Conservation (phyloP, 2,797 vertebrate genomes). For the Phyllotis vaccarum region DNA sequence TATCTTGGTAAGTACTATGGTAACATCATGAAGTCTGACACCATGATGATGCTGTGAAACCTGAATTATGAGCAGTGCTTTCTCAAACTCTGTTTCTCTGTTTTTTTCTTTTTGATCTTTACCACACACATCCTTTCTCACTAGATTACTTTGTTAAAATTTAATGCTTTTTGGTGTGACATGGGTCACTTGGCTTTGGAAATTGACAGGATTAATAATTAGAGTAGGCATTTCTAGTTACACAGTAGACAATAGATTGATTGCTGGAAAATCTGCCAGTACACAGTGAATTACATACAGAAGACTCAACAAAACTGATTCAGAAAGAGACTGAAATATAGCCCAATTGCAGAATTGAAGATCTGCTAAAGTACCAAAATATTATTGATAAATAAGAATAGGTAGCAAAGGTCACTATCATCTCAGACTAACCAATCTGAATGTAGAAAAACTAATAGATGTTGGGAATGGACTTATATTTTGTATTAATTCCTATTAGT, state of each 20-base stretch:
- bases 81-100: fast-evolving
- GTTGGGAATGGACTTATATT: not conserved
- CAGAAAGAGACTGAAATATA: not conserved
- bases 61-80: not conserved
- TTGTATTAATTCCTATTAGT: not conserved
- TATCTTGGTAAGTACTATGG: not conserved
- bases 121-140: not conserved
- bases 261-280: not conserved
- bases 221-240: not conserved
- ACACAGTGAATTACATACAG: not conserved
- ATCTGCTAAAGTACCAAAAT: not conserved
- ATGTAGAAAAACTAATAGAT: not conserved
- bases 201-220: not conserved
- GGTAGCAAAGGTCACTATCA: not conserved
- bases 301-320: not conserved
- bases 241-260: not conserved
- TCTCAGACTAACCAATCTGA: not conserved
- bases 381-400: not conserved
- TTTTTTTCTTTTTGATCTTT: not conserved
- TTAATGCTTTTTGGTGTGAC: not conserved
- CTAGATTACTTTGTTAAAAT: not conserved
- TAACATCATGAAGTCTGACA: not conserved
- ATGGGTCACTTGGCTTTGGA: not conserved
- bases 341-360: not conserved
- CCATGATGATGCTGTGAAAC: not conserved